Evolutionary conservation across 2,113 vertebrate species (phyloP).

Genomic region (Ranitomeya variabilis): DNA sequence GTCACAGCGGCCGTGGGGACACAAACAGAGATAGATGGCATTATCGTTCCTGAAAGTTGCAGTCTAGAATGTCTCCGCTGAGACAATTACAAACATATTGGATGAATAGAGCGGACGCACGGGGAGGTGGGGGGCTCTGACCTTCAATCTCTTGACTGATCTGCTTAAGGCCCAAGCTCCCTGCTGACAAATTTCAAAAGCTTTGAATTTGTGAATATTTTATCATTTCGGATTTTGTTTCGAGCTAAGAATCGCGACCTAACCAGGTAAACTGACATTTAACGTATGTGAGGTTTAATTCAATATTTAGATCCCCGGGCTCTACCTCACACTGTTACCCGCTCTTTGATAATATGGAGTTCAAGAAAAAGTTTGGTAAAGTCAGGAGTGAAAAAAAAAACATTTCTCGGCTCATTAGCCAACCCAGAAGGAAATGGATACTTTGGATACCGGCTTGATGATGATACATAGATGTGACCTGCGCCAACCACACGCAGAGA

Average conservation of each 20-base stretch:
- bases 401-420: slow-evolving; percentile 4
- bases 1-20: neutral
- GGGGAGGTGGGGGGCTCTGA: neutral
- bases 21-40: slow-evolving; percentile 10
- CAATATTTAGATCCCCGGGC: neutral
- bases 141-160: slow-evolving; percentile 29
- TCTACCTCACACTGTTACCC: slow-evolving; percentile 3
- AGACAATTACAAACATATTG: neutral
- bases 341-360: neutral
- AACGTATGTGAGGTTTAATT: neutral
- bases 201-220: slow-evolving; percentile 36
- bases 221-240: slow-evolving; percentile 12
- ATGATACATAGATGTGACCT: slow-evolving; percentile 9
- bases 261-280: slow-evolving; percentile 25
- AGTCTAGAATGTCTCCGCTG: neutral
- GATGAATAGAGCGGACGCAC: neutral
- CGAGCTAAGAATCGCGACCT: neutral
- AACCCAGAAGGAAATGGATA: neutral
- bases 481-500: neutral
- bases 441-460: neutral
- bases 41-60: neutral
- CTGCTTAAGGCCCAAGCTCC: neutral
- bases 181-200: slow-evolving; percentile 38
- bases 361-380: neutral
- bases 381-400: neutral